A percentile compares a stretch with the other conserved stretches of the same genome.
These are phyloP conservation scores for Tanypteryx hageni DNA, from an alignment of 2,888 invertebrate species.

Conservation along the genomic window DNA sequence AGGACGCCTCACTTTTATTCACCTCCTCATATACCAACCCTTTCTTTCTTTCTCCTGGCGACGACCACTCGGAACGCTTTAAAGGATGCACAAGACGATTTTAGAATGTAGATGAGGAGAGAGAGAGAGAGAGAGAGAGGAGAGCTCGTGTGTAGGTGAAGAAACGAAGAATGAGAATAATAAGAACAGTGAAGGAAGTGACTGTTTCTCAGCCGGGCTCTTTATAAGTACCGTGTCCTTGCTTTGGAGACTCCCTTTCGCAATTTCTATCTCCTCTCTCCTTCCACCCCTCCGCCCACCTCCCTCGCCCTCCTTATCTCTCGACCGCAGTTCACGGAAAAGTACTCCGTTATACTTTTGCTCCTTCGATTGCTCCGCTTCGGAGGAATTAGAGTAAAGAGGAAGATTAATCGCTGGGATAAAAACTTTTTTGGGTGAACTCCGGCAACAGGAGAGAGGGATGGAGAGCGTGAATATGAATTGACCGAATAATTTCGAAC, in stretches of 20 bases:
- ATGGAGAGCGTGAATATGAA: not conserved
- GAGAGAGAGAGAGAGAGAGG: no score
- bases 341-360: slow-evolving; percentile 5
- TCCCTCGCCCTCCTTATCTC: not conserved
- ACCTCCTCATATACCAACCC: no score
- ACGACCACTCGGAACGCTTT: no score
- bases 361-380: not conserved
- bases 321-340: slow-evolving; percentile 5
- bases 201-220: not conserved
- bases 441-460: not conserved
- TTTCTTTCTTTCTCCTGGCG: no score
- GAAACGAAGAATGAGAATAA: not conserved
- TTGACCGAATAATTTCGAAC: slow-evolving; percentile 10
- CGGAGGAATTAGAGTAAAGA: not conserved
- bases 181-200: not conserved
- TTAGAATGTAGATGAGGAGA: no score
- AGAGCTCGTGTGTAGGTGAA: no score
- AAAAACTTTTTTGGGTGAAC: not conserved
- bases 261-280: not conserved
- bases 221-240: not conserved
- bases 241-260: not conserved
- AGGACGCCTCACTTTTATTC: no score
- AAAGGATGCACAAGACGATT: no score
- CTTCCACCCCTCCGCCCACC: not conserved
- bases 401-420: not conserved